Percentiles rank a stretch among this genome's conserved stretches.
Conservation (phyloP, 2,888 invertebrate species). For the Dryocosmus kuriphilus region DNA sequence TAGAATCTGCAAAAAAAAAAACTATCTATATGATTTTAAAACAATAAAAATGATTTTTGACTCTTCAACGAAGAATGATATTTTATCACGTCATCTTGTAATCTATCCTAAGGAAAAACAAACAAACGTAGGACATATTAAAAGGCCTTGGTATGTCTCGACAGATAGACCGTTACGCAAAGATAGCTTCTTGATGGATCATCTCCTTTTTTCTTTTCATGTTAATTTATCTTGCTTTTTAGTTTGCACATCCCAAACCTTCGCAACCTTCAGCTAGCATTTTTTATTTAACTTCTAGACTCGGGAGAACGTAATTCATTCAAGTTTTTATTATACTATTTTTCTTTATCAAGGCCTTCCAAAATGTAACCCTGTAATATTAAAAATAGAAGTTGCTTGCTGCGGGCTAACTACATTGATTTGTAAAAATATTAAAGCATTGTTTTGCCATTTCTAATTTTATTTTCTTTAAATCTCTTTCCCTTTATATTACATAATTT, state of each 20-base stretch:
- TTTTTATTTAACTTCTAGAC: neutral
- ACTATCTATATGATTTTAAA: too few relatives aligned
- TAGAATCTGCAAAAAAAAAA: neutral
- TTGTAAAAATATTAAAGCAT: too few relatives aligned
- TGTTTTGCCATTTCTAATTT: neutral
- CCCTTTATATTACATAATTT: neutral
- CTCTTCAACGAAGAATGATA: too few relatives aligned
- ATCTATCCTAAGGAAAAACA: neutral
- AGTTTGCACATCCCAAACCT: neutral
- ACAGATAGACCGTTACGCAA: conserved; percentile 72
- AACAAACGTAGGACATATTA: conserved; percentile 8
- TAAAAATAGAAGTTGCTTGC: too few relatives aligned
- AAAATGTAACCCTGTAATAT: too few relatives aligned
- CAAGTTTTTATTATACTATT: neutral
- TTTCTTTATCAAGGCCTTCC: too few relatives aligned
- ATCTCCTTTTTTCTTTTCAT: conserved; percentile 38
- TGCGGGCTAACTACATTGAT: too few relatives aligned
- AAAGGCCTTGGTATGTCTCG: conserved; percentile 74
- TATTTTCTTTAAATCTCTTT: neutral
- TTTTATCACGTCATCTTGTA: neutral
- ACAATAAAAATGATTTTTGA: too few relatives aligned
- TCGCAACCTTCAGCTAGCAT: conserved; percentile 16
- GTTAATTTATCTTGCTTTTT: neutral
- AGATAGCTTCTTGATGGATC: conserved; percentile 45
- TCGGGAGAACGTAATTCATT: neutral